Conservation (phyloP, 1,140 invertebrate genomes). For the Daktulosphaira vitifoliae region DNA sequence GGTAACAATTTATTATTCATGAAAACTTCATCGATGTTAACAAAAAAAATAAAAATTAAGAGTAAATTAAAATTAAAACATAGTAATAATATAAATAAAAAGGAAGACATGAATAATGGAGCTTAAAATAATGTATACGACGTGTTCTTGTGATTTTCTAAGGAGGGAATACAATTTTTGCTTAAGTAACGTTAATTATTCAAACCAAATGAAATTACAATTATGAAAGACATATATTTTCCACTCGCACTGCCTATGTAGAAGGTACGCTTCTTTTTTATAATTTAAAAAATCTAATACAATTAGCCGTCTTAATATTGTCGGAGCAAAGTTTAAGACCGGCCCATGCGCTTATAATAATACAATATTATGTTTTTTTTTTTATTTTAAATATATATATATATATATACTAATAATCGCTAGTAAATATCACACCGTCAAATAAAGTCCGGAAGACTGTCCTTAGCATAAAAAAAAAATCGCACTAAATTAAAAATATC, state of each 20-base stretch:
- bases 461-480: constrained; percentile 8
- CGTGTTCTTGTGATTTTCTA: too few relatives aligned
- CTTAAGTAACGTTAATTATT: too few relatives aligned
- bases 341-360: background rate
- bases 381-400: too few relatives aligned
- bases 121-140: too few relatives aligned
- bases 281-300: too few relatives aligned
- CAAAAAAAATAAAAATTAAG: background rate
- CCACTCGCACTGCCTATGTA: background rate
- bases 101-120: constrained; percentile 27
- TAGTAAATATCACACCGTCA: constrained; percentile 25
- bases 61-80: background rate
- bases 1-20: constrained; percentile 15
- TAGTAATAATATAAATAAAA: constrained; percentile 12
- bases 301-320: too few relatives aligned
- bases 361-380: too few relatives aligned
- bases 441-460: constrained; percentile 28
- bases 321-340: too few relatives aligned
- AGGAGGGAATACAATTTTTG: too few relatives aligned
- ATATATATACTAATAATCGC: background rate
- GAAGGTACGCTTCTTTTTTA: constrained; percentile 2
- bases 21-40: background rate
- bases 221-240: background rate
- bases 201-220: background rate
- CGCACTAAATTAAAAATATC: background rate